These are phyloP conservation scores for Sebastes vulpes DNA, from an alignment of 2,797 vertebrate species.

Conservation along the genomic window DNA sequence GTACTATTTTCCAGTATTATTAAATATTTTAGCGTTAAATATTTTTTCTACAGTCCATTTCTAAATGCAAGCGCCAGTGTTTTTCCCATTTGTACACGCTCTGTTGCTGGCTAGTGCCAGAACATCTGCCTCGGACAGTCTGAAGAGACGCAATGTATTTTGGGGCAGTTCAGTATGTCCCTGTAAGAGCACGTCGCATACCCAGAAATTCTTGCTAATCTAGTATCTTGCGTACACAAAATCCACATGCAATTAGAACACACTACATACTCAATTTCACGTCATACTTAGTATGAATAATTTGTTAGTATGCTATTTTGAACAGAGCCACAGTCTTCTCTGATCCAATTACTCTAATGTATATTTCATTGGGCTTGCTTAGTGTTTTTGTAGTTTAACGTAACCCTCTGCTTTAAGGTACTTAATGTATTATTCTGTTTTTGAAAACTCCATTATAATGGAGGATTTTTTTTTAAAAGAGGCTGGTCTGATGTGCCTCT, in stretches of 20 bases:
- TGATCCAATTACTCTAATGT: conserved; percentile 80
- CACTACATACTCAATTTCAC: neutral
- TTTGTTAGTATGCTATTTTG: neutral
- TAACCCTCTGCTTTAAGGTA: conserved; percentile 71
- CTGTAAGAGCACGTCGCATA: neutral
- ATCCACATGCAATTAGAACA: neutral
- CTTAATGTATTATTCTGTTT: conserved; percentile 87
- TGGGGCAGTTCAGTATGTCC: too few species aligned
- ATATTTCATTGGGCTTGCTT: conserved; percentile 82
- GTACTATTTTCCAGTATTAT: neutral
- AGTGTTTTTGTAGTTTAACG: conserved; percentile 77
- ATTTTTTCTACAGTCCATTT: neutral
- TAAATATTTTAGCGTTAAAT: neutral
- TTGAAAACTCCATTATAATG: conserved; percentile 71
- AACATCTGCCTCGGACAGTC: neutral
- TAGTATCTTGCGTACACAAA: neutral
- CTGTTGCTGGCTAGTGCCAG: too few species aligned
- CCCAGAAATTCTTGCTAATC: neutral
- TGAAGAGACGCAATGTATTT: neutral
- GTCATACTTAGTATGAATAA: neutral
- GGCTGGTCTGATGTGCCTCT: conserved; percentile 69
- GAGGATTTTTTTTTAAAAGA: conserved; percentile 42
- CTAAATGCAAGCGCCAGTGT: neutral
- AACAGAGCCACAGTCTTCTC: conserved; percentile 36
- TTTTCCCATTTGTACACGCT: too few species aligned